These are phyloP conservation scores for Agapetus fuscipes DNA, from an alignment of 2,888 invertebrate genomes.

Conservation along the genomic window DNA sequence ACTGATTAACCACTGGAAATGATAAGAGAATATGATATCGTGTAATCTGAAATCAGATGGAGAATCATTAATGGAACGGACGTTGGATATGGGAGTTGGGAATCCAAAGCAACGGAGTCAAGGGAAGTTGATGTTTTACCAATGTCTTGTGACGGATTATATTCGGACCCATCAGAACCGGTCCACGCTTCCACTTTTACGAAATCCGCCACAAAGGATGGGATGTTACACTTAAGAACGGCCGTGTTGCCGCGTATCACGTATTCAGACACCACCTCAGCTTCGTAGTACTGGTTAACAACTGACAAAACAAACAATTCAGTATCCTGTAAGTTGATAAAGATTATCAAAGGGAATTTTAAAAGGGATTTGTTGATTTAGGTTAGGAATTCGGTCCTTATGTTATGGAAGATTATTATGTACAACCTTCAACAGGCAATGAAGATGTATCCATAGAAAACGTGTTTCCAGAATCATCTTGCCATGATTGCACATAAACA, in stretches of 20 bases:
- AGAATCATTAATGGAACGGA: too few species aligned
- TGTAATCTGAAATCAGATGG: too few species aligned
- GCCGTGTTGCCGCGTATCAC: slow-evolving; percentile 83
- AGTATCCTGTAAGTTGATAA: too few species aligned
- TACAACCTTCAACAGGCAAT: slow-evolving; percentile 30
- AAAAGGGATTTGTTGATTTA: background rate
- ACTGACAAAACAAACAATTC: too few species aligned
- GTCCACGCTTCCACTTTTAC: slow-evolving; percentile 81
- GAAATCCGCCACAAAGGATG: slow-evolving; percentile 85
- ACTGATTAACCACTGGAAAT: slow-evolving; percentile 70
- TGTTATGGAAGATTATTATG: slow-evolving; percentile 4
- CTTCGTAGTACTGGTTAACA: slow-evolving; percentile 81
- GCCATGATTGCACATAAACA: slow-evolving; percentile 79
- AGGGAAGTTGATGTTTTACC: too few species aligned
- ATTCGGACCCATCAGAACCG: slow-evolving; percentile 56
- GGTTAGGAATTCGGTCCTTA: background rate
- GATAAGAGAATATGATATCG: too few species aligned
- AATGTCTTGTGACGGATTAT: slow-evolving; percentile 59
- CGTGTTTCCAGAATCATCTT: slow-evolving; percentile 62
- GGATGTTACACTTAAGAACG: slow-evolving; percentile 80
- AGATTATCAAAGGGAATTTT: background rate
- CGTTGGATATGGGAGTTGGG: background rate
- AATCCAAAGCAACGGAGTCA: too few species aligned
- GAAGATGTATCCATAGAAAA: slow-evolving; percentile 29
- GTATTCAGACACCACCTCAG: slow-evolving; percentile 82